A percentile compares a stretch with the other conserved stretches of the same genome.
phyloP scores from a whole-genome alignment of 1,140 invertebrate species.

The Sinonovacula constricta region DNA sequence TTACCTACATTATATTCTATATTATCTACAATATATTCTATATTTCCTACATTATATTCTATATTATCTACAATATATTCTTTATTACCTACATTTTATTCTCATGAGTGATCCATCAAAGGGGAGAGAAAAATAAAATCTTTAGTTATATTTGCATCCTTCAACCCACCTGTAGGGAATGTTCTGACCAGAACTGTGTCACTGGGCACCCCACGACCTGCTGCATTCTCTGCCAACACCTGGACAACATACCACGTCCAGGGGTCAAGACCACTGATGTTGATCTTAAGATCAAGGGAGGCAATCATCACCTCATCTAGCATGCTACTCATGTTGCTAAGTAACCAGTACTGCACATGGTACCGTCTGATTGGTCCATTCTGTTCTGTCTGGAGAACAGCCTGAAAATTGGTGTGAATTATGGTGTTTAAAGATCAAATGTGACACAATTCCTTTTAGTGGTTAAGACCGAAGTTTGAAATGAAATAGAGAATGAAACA shows the following conservation, averaged over 20 bases:
- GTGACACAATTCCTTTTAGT: too few species aligned
- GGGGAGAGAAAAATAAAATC: neutral
- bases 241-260: slow-evolving; percentile 45
- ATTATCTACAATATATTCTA: too few species aligned
- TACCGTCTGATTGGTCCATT: slow-evolving; percentile 51
- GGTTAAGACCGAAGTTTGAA: too few species aligned
- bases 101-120: too few species aligned
- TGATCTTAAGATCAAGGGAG: slow-evolving; percentile 43
- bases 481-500: too few species aligned
- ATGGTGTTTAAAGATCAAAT: too few species aligned
- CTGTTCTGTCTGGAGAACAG: slow-evolving; percentile 31
- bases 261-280: slow-evolving; percentile 46
- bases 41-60: neutral
- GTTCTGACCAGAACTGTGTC: slow-evolving; percentile 24
- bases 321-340: slow-evolving; percentile 16
- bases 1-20: too few species aligned
- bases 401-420: slow-evolving; percentile 30
- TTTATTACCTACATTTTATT: too few species aligned
- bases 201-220: slow-evolving; percentile 18
- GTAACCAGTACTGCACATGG: slow-evolving; percentile 40
- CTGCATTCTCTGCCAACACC: slow-evolving; percentile 41
- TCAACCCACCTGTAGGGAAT: slow-evolving; percentile 27
- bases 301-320: slow-evolving; percentile 29
- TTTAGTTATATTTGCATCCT: neutral
- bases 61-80: neutral